Evolutionary conservation across 2,113 vertebrate genomes (phyloP).

Genomic region (Tyrannus savana): DNA sequence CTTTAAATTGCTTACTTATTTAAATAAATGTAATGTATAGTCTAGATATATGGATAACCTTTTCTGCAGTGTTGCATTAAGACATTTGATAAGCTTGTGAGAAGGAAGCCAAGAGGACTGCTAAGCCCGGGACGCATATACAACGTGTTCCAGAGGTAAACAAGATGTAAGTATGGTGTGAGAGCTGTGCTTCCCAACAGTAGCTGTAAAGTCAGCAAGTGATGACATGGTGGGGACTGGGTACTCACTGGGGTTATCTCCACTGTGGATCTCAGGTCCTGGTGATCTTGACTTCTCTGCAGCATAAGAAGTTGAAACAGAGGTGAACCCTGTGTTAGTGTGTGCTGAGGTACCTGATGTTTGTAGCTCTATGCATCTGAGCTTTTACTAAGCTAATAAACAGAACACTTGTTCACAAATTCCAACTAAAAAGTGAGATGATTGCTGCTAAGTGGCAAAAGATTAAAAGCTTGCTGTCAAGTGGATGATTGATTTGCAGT

Average conservation of each 20-base stretch:
- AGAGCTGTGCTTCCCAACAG: neutral
- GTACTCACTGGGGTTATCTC: neutral
- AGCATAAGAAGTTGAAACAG: neutral
- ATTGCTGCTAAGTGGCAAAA: neutral
- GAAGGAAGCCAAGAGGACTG: neutral
- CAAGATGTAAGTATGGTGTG: neutral
- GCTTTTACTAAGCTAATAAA: conserved; percentile 37
- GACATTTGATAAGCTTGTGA: neutral
- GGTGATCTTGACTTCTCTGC: neutral
- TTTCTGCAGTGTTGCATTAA: neutral
- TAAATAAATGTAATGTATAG: neutral
- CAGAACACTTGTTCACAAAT: neutral
- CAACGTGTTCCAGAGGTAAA: neutral
- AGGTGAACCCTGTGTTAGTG: neutral
- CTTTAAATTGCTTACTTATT: neutral
- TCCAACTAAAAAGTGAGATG: neutral
- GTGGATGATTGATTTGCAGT: neutral
- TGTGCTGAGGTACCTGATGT: conserved; percentile 11
- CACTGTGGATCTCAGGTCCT: neutral
- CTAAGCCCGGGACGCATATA: neutral
- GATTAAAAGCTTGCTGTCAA: neutral
- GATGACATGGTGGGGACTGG: neutral
- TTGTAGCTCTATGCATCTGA: neutral
- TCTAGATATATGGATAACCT: neutral
- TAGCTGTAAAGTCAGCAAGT: neutral